These are phyloP conservation scores for Psococerastis gibbosa DNA, from an alignment of 2,888 invertebrate species.

Conservation along the genomic window DNA sequence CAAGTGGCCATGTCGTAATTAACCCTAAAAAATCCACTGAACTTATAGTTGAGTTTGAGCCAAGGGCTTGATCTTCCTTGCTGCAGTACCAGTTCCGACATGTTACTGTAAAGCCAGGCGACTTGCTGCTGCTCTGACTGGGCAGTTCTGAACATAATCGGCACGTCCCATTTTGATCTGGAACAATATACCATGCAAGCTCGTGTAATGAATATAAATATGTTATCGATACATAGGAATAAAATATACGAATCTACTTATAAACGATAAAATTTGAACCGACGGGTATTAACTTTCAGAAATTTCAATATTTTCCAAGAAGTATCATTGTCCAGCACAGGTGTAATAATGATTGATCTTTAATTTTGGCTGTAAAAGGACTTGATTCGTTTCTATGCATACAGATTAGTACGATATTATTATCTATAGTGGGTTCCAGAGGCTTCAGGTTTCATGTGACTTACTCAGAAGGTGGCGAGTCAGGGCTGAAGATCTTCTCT, in stretches of 20 bases:
- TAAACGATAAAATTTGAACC: too few species aligned
- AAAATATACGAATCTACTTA: too few species aligned
- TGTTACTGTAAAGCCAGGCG: constrained; percentile 25
- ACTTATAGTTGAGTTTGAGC: constrained; percentile 71
- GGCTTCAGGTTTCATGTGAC: too few species aligned
- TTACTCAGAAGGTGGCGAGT: constrained; percentile 28
- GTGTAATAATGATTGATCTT: not conserved
- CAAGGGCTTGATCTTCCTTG: constrained; percentile 31
- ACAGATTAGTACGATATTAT: too few species aligned
- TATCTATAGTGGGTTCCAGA: too few species aligned
- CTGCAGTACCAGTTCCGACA: too few species aligned
- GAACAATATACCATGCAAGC: constrained; percentile 21
- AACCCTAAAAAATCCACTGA: constrained; percentile 75
- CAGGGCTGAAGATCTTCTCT: constrained; percentile 29
- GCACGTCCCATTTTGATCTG: constrained; percentile 73
- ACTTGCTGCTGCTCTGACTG: constrained; percentile 26
- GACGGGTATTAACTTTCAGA: too few species aligned
- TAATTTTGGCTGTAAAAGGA: constrained; percentile 15
- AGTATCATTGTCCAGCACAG: too few species aligned
- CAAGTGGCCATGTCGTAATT: constrained; percentile 57
- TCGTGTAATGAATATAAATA: too few species aligned
- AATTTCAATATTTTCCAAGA: too few species aligned
- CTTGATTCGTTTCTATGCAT: constrained; percentile 15
- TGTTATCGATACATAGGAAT: too few species aligned
- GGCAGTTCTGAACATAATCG: constrained; percentile 43